Conservation (phyloP, 2,113 vertebrate genomes). For the Phasianus colchicus region DNA sequence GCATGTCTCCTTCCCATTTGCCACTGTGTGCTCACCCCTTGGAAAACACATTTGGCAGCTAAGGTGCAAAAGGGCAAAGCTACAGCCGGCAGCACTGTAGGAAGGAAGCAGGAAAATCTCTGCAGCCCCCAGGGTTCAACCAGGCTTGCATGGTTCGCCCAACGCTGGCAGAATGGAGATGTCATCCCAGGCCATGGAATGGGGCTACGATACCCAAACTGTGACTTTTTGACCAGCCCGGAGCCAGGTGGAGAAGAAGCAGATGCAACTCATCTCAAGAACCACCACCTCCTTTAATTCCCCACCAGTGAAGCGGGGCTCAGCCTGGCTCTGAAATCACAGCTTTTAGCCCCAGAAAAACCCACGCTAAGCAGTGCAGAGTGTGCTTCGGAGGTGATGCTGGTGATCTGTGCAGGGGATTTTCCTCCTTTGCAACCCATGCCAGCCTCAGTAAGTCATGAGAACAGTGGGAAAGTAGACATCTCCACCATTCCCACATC, state of each 20-base stretch:
- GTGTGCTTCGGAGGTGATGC: rapidly evolving
- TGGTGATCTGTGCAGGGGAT: rapidly evolving
- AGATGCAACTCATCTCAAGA: neutral
- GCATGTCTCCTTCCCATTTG: slow-evolving; percentile 17
- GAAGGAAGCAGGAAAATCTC: slow-evolving; percentile 67
- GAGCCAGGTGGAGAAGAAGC: neutral
- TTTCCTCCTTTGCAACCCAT: neutral
- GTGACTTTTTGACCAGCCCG: too few relatives aligned
- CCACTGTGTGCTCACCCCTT: neutral
- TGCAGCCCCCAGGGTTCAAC: neutral
- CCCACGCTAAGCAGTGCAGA: rapidly evolving
- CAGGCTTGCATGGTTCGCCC: rapidly evolving
- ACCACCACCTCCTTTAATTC: slow-evolving; percentile 36
- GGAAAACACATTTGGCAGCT: slow-evolving; percentile 41
- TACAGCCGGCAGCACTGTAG: slow-evolving; percentile 29
- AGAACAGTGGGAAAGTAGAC: rapidly evolving
- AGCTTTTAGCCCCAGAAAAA: neutral
- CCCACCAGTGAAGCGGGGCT: neutral
- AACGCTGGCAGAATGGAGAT: rapidly evolving
- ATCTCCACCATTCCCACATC: neutral
- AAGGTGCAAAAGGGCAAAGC: slow-evolving; percentile 62
- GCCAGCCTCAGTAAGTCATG: rapidly evolving
- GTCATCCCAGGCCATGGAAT: rapidly evolving
- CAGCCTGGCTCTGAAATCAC: neutral
- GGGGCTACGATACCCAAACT: neutral